Evolutionary conservation across 2,113 vertebrate genomes (phyloP), one percentile per base, ranked within the genome.

Genomic region (Parotia lawesii): DNA sequence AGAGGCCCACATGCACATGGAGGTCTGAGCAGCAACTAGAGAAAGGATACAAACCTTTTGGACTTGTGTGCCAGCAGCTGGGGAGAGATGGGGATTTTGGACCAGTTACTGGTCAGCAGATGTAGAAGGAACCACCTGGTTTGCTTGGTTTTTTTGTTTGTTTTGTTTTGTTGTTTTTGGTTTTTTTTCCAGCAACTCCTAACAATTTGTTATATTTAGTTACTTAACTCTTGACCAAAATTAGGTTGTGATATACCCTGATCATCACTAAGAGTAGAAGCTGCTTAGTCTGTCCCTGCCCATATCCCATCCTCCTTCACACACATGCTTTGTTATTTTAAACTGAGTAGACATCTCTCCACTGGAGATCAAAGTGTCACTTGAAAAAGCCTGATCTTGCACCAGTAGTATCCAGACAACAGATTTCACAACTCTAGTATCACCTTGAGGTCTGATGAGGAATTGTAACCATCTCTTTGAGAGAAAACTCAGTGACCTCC

Each of bases 401-500:
- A 78, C 17, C 42, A 88, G 65, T 2, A 77, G 29, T 24, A 93
- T 24, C 28, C 71, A 67, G 35, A 54, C 31, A 73, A 80, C 15
- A 54, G 61, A 42, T 20, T 64, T 70, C 38, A 60, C 20, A 60
- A 24, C 45, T 73, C 45, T 10, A 24, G 6, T 87, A 75, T 20
- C 57, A 56, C 24, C 12, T 16, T 15, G 23, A 85, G n/a, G 25
- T 73, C 23, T 22, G 1, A 67, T 29, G 11, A 61, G 17, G 13
- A 91, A 80, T 47, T 75, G 64, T 1, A 57, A 93, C n/a, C 21
- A 77, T 3, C 17, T 51, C 71, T 61, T 86, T 44, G 31, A 42
- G 74, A 66, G 64, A 91, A 93, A 74, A 57, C n/a, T 61, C 64
- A 65, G 23, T 56, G 50, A 93, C 40, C 28, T 54, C 38, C 87